Conservation (phyloP, 2,888 invertebrate genomes). For the Ellobium chinense region DNA sequence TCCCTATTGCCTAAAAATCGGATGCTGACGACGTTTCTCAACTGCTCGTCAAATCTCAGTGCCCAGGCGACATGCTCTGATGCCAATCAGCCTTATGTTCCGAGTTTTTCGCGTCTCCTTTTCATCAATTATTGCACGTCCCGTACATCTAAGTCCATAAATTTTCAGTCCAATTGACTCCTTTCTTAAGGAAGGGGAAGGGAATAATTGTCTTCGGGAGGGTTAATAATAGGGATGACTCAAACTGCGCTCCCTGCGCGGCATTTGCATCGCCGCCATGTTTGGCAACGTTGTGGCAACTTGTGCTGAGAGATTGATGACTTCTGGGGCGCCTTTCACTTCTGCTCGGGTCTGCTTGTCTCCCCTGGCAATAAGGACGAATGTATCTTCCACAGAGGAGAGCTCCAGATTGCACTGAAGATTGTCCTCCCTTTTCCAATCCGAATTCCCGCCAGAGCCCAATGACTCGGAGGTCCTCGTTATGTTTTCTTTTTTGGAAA, state of each 20-base stretch:
- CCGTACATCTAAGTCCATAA: background rate
- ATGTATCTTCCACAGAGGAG: slow-evolving; percentile 14
- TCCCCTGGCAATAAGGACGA: slow-evolving; percentile 1
- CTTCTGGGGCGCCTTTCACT: slow-evolving; percentile 11
- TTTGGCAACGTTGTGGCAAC: background rate
- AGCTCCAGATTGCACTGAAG: slow-evolving; percentile 16
- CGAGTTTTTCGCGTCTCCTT: background rate
- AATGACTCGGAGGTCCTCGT: background rate
- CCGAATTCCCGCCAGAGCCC: background rate
- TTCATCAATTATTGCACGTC: slow-evolving; percentile 11
- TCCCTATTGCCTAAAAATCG: too few relatives aligned
- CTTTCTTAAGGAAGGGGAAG: background rate
- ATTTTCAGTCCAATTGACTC: slow-evolving; percentile 9
- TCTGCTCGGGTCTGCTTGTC: background rate
- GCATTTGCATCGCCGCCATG: background rate
- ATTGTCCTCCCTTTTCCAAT: slow-evolving; percentile 1
- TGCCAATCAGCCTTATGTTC: background rate
- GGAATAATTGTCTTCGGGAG: slow-evolving; percentile 22
- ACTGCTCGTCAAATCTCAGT: background rate
- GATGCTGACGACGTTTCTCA: too few relatives aligned
- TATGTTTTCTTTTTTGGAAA: background rate
- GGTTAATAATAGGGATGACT: slow-evolving; percentile 31
- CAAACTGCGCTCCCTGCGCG: background rate
- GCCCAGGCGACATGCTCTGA: background rate
- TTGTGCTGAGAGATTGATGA: slow-evolving; percentile 10